Conservation (phyloP, 2,113 vertebrate species). For the Daphoenositta chrysoptera region DNA sequence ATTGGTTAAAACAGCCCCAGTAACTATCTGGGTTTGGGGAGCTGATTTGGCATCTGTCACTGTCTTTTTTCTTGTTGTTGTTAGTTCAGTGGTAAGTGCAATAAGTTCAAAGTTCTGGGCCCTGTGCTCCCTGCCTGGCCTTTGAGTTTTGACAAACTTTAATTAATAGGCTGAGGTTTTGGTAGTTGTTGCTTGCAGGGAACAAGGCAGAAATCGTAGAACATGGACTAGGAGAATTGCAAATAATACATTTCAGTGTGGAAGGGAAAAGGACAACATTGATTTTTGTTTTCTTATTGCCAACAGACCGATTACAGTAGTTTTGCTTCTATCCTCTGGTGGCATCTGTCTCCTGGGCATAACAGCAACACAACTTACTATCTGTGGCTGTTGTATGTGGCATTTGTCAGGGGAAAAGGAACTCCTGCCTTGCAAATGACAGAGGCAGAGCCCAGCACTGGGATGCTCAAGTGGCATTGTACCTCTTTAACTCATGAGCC, state of each 20-base stretch:
- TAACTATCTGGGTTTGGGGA: background rate
- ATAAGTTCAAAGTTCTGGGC: background rate
- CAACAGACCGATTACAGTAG: background rate
- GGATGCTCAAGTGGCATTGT: background rate
- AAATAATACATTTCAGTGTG: background rate
- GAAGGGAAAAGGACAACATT: background rate
- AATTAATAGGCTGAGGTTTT: background rate
- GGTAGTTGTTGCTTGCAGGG: background rate
- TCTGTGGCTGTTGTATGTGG: background rate
- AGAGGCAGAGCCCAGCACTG: background rate
- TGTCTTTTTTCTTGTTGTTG: background rate
- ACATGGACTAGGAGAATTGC: background rate
- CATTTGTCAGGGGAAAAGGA: background rate
- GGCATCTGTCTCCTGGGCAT: background rate
- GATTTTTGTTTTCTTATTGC: background rate
- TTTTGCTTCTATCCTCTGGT: background rate
- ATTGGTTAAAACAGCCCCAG: background rate
- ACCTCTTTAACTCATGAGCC: background rate
- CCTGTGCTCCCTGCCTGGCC: background rate
- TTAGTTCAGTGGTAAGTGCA: background rate
- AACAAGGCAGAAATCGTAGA: background rate
- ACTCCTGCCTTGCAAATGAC: background rate
- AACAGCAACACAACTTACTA: background rate
- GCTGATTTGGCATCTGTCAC: background rate
- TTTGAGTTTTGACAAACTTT: background rate